phyloP scores from a whole-genome alignment of 2,888 invertebrate genomes.

The Quadriops clusia region DNA sequence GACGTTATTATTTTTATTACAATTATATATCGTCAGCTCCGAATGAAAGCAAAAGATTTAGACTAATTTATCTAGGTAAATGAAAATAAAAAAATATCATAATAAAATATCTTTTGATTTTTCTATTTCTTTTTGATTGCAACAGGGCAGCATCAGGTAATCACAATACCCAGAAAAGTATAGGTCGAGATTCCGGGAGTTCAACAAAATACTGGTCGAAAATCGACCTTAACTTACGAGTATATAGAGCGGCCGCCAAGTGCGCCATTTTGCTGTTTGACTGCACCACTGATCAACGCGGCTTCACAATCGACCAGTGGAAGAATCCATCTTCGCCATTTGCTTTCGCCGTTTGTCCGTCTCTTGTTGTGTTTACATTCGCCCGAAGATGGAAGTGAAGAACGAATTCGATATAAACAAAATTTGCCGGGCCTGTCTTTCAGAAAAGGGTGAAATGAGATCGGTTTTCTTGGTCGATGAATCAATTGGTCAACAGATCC shows the following conservation, averaged over 20 bases:
- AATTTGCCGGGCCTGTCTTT: slow-evolving; percentile 39
- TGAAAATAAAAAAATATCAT: too few relatives aligned
- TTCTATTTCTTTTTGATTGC: too few relatives aligned
- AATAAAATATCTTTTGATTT: too few relatives aligned
- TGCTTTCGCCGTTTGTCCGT: slow-evolving; percentile 31
- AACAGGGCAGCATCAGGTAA: too few relatives aligned
- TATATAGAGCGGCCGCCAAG: slow-evolving; percentile 12
- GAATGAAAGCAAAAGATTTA: too few relatives aligned
- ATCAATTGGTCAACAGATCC: slow-evolving; percentile 31
- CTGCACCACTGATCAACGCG: slow-evolving; percentile 16
- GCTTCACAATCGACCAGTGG: slow-evolving; percentile 38
- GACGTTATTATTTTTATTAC: too few relatives aligned
- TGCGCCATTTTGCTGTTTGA: slow-evolving; percentile 22
- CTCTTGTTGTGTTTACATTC: slow-evolving; percentile 28
- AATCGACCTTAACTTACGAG: slow-evolving; percentile 16
- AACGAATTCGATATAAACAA: slow-evolving; percentile 33
- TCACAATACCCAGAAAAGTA: too few relatives aligned
- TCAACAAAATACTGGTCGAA: slow-evolving; percentile 19
- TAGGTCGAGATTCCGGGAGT: slow-evolving; percentile 12
- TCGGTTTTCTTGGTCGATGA: slow-evolving; percentile 36
- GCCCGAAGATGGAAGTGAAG: slow-evolving; percentile 21
- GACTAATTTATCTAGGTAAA: too few relatives aligned
- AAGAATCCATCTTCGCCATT: slow-evolving; percentile 35
- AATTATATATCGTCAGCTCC: too few relatives aligned
- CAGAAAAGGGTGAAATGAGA: slow-evolving; percentile 37